These are phyloP conservation scores for Sciurus carolinensis DNA, from an alignment of 2,797 vertebrate species.

Conservation along the genomic window DNA sequence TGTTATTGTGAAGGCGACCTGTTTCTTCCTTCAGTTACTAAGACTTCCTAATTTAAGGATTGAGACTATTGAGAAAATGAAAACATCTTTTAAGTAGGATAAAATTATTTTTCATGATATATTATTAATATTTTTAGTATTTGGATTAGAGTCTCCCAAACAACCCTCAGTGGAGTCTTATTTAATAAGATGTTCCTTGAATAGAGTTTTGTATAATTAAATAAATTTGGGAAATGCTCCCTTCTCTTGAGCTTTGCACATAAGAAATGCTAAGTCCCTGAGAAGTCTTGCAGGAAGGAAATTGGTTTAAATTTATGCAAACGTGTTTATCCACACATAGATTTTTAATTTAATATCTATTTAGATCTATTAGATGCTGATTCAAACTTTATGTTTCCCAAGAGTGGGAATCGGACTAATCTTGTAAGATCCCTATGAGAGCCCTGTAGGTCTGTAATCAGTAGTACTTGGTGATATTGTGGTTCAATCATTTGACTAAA, in stretches of 20 bases:
- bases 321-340: neutral
- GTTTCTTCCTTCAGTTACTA: neutral
- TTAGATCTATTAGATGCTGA: neutral
- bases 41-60: neutral
- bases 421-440: neutral
- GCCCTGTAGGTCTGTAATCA: neutral
- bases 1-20: neutral
- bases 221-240: neutral
- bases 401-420: neutral
- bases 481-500: neutral
- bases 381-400: neutral
- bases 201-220: neutral
- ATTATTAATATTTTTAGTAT: conserved; percentile 6
- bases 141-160: neutral
- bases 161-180: neutral
- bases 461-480: neutral
- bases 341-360: conserved; percentile 8
- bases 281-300: conserved; percentile 45
- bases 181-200: neutral
- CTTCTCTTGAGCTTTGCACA: neutral
- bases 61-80: neutral
- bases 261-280: neutral
- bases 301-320: neutral
- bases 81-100: neutral
- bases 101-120: neutral